Evolutionary conservation across 1,140 invertebrate species (phyloP), one percentile per base, ranked within the genome.

Genomic region (Lepidotrigona ventralis): DNA sequence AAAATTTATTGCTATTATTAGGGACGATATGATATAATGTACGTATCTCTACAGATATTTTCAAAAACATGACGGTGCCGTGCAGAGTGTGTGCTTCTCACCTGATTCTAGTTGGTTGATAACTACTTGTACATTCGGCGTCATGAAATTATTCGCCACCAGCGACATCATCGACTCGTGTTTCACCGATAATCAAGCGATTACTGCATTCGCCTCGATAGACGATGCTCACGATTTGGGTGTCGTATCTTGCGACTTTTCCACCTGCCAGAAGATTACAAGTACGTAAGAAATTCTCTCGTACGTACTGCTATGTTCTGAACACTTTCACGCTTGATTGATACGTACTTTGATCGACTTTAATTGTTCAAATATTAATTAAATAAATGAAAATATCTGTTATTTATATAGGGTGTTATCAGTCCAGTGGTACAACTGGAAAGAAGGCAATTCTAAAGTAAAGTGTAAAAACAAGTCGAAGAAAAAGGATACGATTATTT

Each of bases 201-300:
- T 90, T 6, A 91, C 88, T 56, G 80, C 89, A 17, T 92, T 93
- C 33, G 88, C 93, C 51, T 93, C 93, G 63, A 93, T 95, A 17
- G 95, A 96, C 76, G 96, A 97, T 91, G 96, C 96, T 85, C 97
- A 97, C 91, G 97, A 98, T 91, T 93, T 97, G 76, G 97, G 97
- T 15, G 95, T 98, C 8, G 94, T 96, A 29, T 95, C 95, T 69
- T 95, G 96, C 86, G 96, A 97, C 87, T 96, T 97, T 90, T 95
- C 95, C 19, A 66, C 81, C 33, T 84, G 83, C 26, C 93, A 92
- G 78, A 74, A 91, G 69, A 76, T 92, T 26, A 91, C 87, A 46
- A 85, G 93, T 94, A 88, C 74, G 89, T 80, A 72, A 58, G 60
- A 21, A 17, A 5, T 56, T 12, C n/a, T 46, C 46, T 46, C 46